phyloP scores from a whole-genome alignment of 2,888 invertebrate genomes.

The Rhingia rostrata region DNA sequence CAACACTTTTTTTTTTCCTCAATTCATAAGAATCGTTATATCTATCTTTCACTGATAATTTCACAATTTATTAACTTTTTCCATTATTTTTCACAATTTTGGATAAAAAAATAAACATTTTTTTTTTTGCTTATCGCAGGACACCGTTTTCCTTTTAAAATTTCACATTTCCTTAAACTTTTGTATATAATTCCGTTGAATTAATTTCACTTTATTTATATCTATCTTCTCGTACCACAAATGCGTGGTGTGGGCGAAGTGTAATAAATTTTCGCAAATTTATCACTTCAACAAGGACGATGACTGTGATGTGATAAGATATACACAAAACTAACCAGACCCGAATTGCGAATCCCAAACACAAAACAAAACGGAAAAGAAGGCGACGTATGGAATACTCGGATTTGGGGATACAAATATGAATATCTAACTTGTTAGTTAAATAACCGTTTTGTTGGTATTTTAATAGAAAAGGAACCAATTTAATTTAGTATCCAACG shows the following conservation, averaged over 20 bases:
- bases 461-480: slow-evolving; percentile 49
- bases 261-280: slow-evolving; percentile 66
- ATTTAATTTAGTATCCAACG: slow-evolving; percentile 61
- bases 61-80: slow-evolving; percentile 11
- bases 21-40: slow-evolving; percentile 19
- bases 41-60: slow-evolving; percentile 14
- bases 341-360: background rate
- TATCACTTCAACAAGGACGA: slow-evolving; percentile 65
- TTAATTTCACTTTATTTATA: slow-evolving; percentile 59
- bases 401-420: background rate
- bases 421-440: slow-evolving; percentile 17
- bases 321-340: slow-evolving; percentile 12
- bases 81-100: slow-evolving; percentile 8
- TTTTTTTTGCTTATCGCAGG: slow-evolving; percentile 59
- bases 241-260: slow-evolving; percentile 14
- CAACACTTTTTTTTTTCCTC: slow-evolving; percentile 11
- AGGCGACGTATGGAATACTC: background rate
- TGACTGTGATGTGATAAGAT: slow-evolving; percentile 62
- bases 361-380: background rate
- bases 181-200: slow-evolving; percentile 30
- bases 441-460: slow-evolving; percentile 30
- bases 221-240: slow-evolving; percentile 2
- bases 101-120: background rate
- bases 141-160: slow-evolving; percentile 70
- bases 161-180: slow-evolving; percentile 54